These are phyloP conservation scores for Pempheris klunzingeri DNA, from an alignment of 2,797 vertebrate species.

Conservation along the genomic window DNA sequence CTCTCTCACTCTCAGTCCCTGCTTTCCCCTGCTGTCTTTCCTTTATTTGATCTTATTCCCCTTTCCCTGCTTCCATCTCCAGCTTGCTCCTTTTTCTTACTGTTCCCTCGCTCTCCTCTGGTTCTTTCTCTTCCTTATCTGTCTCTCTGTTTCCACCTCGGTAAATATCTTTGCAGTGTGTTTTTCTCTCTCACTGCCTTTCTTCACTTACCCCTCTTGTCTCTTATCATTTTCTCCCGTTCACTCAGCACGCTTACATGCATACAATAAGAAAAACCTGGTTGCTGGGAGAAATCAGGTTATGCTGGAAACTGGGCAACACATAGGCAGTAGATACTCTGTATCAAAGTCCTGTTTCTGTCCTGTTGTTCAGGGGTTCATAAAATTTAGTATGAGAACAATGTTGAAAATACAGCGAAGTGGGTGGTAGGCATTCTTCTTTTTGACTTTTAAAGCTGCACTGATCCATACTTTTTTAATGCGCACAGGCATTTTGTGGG, in stretches of 20 bases:
- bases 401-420: not conserved
- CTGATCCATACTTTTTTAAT: not conserved
- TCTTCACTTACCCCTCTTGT: slow-evolving; percentile 2
- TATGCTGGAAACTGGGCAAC: slow-evolving; percentile 12
- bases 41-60: slow-evolving; percentile 67
- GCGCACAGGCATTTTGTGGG: too few relatives aligned
- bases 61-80: slow-evolving; percentile 46
- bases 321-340: not conserved
- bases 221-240: not conserved
- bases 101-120: slow-evolving; percentile 28
- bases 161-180: slow-evolving; percentile 48
- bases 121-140: slow-evolving; percentile 23
- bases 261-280: not conserved
- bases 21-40: slow-evolving; percentile 43
- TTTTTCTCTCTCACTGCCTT: slow-evolving; percentile 54
- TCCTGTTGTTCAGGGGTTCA: not conserved
- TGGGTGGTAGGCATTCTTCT: not conserved
- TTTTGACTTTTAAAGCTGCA: not conserved
- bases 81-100: slow-evolving; percentile 26
- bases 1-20: slow-evolving; percentile 24
- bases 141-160: slow-evolving; percentile 67
- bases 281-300: slow-evolving; percentile 19
- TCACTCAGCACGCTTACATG: slow-evolving; percentile 18
- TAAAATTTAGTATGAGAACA: not conserved
- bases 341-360: not conserved